A percentile compares a stretch with the other conserved stretches of the same genome.
Evolutionary conservation across 92 coral and sea anemone species (phyloP).

Genomic region (Epizoanthus fatuus): DNA sequence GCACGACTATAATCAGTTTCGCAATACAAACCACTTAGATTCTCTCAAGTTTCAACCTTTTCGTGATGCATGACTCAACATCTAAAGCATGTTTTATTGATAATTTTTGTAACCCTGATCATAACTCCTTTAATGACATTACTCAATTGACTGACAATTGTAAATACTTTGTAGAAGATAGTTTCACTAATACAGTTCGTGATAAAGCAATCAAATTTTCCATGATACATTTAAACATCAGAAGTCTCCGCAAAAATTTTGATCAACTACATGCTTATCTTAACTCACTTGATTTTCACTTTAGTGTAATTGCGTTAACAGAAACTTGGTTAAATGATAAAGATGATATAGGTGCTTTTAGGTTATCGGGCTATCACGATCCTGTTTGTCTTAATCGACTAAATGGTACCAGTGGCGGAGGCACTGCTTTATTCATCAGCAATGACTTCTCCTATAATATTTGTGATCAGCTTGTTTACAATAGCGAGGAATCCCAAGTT

Average conservation of each 20-base stretch:
- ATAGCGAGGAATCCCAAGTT: neutral
- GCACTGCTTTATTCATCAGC: neutral
- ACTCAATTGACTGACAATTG: neutral
- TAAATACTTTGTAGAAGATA: neutral
- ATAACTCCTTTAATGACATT: neutral
- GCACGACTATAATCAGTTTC: no score
- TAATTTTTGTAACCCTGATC: neutral
- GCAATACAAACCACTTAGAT: no score
- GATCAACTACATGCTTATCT: neutral
- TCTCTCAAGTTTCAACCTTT: no score
- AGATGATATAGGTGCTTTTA: neutral
- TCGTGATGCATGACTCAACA: no score
- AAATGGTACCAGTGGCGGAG: neutral
- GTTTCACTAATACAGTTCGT: neutral
- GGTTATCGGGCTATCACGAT: no score
- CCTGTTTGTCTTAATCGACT: neutral
- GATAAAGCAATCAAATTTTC: neutral
- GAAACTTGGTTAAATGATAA: neutral
- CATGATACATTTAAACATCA: neutral
- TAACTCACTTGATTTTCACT: neutral
- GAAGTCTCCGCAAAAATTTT: constrained; percentile 1
- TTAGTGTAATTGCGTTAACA: constrained; percentile 5
- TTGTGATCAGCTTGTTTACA: neutral
- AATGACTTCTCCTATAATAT: neutral
- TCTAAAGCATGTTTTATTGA: neutral